A percentile compares a stretch with the other conserved stretches of the same genome.
phyloP scores from a whole-genome alignment of 2,113 vertebrate genomes.

The Melanotaenia duboulayi region DNA sequence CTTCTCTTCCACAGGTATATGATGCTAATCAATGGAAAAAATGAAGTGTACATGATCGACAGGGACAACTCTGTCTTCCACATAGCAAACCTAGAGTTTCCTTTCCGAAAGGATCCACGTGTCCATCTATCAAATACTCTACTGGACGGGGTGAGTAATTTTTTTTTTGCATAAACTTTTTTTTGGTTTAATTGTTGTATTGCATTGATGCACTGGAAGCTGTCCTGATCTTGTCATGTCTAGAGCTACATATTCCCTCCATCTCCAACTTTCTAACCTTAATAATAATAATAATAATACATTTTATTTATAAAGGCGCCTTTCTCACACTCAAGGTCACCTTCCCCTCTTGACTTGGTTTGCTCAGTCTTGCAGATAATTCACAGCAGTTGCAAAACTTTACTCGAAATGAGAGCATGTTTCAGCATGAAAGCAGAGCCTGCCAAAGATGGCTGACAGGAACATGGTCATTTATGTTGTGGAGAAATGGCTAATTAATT shows the following conservation, averaged over 20 bases:
- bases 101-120: conserved; percentile 93
- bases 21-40: conserved; percentile 97
- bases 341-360: conserved; percentile 4
- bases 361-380: conserved; percentile 45
- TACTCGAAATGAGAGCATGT: conserved; percentile 21
- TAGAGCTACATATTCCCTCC: background rate
- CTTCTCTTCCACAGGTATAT: conserved; percentile 88
- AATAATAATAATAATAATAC: too few relatives aligned
- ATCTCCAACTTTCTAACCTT: background rate
- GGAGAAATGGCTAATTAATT: conserved; percentile 37
- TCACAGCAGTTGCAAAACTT: conserved; percentile 36
- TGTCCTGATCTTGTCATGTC: background rate
- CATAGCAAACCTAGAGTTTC: conserved; percentile 94
- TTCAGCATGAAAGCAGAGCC: conserved; percentile 15
- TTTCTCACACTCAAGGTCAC: too few relatives aligned
- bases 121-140: conserved; percentile 92
- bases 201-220: background rate
- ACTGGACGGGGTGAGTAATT: conserved; percentile 92
- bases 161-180: background rate
- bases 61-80: conserved; percentile 96
- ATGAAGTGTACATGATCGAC: conserved; percentile 97
- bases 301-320: too few relatives aligned
- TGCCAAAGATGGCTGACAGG: background rate
- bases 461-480: conserved; percentile 23
- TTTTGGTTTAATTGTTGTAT: background rate